Evolutionary conservation across 2,888 invertebrate species (phyloP).

Genomic region (Cantharis rustica): DNA sequence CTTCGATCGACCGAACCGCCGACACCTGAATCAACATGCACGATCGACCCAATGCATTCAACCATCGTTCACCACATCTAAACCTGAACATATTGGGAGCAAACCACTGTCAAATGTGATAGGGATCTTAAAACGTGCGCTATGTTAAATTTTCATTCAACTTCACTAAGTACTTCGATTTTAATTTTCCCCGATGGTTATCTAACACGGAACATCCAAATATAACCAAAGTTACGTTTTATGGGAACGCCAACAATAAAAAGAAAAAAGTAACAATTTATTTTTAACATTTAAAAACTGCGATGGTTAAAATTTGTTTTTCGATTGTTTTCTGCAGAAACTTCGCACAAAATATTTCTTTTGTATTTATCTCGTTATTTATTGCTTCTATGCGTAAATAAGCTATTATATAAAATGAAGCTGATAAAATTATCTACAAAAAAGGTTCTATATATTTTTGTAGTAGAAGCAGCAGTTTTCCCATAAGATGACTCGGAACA

Average conservation of each 20-base stretch:
- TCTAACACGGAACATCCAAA: neutral
- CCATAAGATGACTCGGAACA: too few relatives aligned
- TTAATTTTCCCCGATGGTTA: neutral
- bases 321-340: neutral
- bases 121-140: constrained; percentile 35
- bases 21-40: constrained; percentile 47
- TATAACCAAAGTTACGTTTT: neutral
- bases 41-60: constrained; percentile 41
- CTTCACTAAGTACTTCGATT: neutral
- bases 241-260: neutral
- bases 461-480: neutral
- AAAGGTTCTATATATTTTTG: neutral
- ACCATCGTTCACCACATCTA: constrained; percentile 38
- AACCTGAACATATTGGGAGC: constrained; percentile 41
- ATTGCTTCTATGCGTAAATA: too few relatives aligned
- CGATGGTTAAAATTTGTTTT: neutral
- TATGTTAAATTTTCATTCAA: neutral
- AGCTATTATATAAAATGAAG: too few relatives aligned
- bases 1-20: constrained; percentile 33
- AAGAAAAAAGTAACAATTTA: neutral
- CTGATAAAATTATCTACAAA: neutral
- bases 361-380: too few relatives aligned
- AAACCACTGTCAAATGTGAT: constrained; percentile 47
- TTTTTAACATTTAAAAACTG: neutral
- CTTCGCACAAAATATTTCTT: too few relatives aligned